These are phyloP conservation scores for Rhamnusium bicolor DNA, from an alignment of 2,888 invertebrate species.

Conservation along the genomic window DNA sequence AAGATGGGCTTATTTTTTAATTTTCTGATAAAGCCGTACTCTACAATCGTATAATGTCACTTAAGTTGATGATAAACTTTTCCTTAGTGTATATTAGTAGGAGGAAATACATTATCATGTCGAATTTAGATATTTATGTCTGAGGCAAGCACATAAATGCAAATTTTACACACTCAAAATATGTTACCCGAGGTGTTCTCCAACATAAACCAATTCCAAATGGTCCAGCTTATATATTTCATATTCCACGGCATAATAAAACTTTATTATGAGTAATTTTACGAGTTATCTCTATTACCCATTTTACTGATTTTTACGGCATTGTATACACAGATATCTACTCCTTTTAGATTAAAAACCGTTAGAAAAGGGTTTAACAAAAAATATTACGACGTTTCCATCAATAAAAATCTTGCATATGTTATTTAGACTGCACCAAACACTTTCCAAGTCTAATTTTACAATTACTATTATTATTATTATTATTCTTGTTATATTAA, in stretches of 20 bases:
- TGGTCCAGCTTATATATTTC: constrained; percentile 7
- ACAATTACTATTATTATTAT: no score
- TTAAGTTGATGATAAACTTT: neutral
- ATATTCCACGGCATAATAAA: constrained; percentile 16
- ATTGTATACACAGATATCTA: no score
- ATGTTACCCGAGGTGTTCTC: constrained; percentile 11
- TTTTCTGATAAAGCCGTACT: no score
- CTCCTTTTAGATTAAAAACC: neutral
- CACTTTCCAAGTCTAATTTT: no score
- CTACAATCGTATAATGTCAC: no score
- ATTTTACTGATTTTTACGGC: constrained; percentile 4
- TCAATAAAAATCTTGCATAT: no score
- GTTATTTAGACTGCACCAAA: no score
- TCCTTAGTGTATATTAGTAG: neutral
- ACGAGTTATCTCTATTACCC: constrained; percentile 7
- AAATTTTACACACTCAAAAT: constrained; percentile 13
- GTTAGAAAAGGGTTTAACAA: no score
- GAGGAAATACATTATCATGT: neutral
- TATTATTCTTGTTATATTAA: no score
- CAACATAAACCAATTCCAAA: neutral
- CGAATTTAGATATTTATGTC: neutral
- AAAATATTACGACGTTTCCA: no score
- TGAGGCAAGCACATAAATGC: constrained; percentile 8
- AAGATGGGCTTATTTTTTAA: no score
- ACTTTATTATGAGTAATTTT: constrained; percentile 6